A percentile compares a stretch with the other conserved stretches of the same genome.
These are phyloP conservation scores for Datnioides undecimradiatus DNA, from an alignment of 2,113 vertebrate species.

Conservation along the genomic window DNA sequence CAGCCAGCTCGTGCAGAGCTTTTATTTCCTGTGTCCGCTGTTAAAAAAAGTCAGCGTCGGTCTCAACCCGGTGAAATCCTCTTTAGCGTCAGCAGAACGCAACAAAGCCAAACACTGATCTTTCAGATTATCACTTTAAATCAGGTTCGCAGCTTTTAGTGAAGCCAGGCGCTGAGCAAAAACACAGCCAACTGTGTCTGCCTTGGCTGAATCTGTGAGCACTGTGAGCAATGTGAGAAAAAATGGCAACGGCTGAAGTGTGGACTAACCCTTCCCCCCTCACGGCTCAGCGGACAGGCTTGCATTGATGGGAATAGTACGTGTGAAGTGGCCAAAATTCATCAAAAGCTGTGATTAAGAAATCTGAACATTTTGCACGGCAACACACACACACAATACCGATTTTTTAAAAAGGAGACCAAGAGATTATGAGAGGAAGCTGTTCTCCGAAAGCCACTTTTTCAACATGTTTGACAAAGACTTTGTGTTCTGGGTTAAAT, in stretches of 20 bases:
- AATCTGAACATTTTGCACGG: neutral
- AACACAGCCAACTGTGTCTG: constrained; percentile 29
- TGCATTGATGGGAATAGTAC: neutral
- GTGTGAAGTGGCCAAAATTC: constrained; percentile 27
- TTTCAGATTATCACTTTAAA: constrained; percentile 24
- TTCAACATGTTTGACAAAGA: neutral
- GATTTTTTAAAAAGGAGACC: neutral
- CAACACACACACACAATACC: constrained; percentile 10
- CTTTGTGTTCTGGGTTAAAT: constrained; percentile 36
- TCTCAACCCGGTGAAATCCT: neutral
- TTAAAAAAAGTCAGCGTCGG: neutral
- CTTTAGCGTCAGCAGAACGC: neutral
- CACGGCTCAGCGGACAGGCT: constrained; percentile 19
- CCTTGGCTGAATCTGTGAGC: constrained; percentile 35
- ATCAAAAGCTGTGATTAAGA: constrained; percentile 26
- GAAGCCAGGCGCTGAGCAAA: constrained; percentile 18
- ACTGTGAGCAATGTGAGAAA: constrained; percentile 28
- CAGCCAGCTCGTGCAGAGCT: neutral
- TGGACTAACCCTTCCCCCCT: constrained; percentile 29
- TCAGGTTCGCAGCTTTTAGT: constrained; percentile 37
- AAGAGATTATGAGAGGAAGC: neutral
- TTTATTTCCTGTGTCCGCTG: neutral
- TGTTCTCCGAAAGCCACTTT: neutral
- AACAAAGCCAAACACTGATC: constrained; percentile 8
- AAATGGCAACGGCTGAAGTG: constrained; percentile 39